Evolutionary conservation across 2,888 invertebrate species (phyloP), one percentile per base, ranked within the genome.

Genomic region (Aspidiotus rigidus): DNA sequence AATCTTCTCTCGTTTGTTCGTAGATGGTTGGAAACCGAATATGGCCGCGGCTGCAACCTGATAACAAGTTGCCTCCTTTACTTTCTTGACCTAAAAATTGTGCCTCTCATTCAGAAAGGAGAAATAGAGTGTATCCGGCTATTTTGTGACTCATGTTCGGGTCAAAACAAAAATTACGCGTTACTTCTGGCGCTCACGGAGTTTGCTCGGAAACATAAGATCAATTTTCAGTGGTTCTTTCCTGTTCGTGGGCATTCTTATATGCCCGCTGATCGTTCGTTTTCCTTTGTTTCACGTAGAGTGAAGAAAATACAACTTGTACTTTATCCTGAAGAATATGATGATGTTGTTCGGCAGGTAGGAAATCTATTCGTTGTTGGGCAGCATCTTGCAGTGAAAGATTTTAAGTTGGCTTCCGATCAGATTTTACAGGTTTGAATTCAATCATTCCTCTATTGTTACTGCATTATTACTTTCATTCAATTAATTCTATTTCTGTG

Each of bases 261-360:
- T n/a, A 56, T 56, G 56, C 56, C 56, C 7, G 56, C 56, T 8
- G 56, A 56, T 56, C 56, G 56, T 56, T 56, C 9, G 16, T 56
- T 56, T 56, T n/a, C n/a, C 15, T 56, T 56, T 8, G 15, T 56
- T 8, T 10, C 11, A 15, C 56, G 56, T 10, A 56, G 8, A n/a
- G 16, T n/a, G 15, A 10, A 15, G 15, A 10, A 56, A n/a, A 56
- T 10, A n/a, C n/a, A n/a, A n/a, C 11, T 15, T n/a, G 16, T 56
- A n/a, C 15, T 56, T 10, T 10, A 56, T n/a, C 56, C 56, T 56
- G 56, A 56, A 56, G 56, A 56, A 15, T 56, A 56, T 15, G 56
- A 56, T 56, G 15, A 56, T n/a, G 15, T 56, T 56, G 7, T 56
- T 10, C 11, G 15, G 16, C 11, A n/a, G 56, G 11, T n/a, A 8